Evolutionary conservation across 2,113 vertebrate genomes (phyloP).

Genomic region (Oryzias celebensis): DNA sequence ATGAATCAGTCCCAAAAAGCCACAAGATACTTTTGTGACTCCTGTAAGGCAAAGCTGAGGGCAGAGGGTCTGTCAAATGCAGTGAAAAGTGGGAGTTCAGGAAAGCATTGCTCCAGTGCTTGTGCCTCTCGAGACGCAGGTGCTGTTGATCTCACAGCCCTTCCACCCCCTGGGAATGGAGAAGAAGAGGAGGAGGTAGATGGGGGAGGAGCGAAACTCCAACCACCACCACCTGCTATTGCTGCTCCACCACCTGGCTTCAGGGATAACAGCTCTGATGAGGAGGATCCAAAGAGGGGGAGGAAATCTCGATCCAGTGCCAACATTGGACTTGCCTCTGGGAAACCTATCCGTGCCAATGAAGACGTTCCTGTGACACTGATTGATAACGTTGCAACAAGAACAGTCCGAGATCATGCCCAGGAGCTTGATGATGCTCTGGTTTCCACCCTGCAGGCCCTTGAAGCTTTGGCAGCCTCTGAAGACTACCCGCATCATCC

Average conservation of each 20-base stretch:
- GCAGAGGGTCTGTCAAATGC: constrained; percentile 64
- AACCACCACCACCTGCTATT: constrained; percentile 85
- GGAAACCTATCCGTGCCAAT: constrained; percentile 67
- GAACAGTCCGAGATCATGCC: constrained; percentile 93
- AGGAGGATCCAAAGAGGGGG: constrained; percentile 89
- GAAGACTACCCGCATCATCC: constrained; percentile 91
- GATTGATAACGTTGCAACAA: constrained; percentile 90
- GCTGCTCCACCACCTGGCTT: constrained; percentile 95
- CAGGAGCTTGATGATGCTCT: constrained; percentile 96
- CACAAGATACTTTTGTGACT: constrained; percentile 88
- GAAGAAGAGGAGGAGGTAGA: constrained; percentile 78
- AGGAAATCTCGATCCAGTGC: constrained; percentile 61
- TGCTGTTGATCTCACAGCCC: constrained; percentile 89
- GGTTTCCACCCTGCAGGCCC: constrained; percentile 95
- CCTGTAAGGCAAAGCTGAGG: constrained; percentile 89
- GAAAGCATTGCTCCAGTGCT: constrained; percentile 72
- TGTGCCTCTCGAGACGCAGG: constrained; percentile 85
- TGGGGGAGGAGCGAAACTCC: constrained; percentile 72
- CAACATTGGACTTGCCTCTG: constrained; percentile 22
- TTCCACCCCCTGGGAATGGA: constrained; percentile 92
- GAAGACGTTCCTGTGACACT: constrained; percentile 93
- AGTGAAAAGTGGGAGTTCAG: constrained; percentile 57
- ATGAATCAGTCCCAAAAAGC: constrained; percentile 81
- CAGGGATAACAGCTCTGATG: constrained; percentile 96
- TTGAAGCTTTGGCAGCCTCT: constrained; percentile 96